Percentiles rank a stretch among this genome's conserved stretches.
phyloP scores from a whole-genome alignment of 2,113 vertebrate genomes.

The Toxostoma redivivum region DNA sequence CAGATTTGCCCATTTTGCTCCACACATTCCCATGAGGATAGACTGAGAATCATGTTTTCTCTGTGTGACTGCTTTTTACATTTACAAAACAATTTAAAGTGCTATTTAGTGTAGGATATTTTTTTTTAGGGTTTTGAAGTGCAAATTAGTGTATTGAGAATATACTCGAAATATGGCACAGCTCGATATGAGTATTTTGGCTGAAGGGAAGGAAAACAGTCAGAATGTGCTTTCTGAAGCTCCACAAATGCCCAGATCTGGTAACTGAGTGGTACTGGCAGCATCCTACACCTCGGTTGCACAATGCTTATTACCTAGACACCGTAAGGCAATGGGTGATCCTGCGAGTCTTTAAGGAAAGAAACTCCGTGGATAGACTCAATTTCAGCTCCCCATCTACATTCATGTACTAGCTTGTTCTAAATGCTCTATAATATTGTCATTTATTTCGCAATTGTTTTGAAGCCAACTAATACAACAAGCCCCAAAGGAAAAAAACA shows the following conservation, averaged over 20 bases:
- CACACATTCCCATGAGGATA: slow-evolving; percentile 60
- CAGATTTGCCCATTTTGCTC: slow-evolving; percentile 11
- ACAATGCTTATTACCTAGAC: slow-evolving; percentile 60
- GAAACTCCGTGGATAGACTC: background rate
- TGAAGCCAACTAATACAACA: background rate
- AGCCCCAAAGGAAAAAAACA: background rate
- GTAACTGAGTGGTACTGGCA: background rate
- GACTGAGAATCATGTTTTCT: slow-evolving; percentile 54
- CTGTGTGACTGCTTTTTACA: slow-evolving; percentile 49
- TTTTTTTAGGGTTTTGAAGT: slow-evolving; percentile 38
- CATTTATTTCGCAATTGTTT: background rate
- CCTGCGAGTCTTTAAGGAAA: slow-evolving; percentile 2
- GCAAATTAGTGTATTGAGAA: slow-evolving; percentile 46
- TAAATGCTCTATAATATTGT: background rate
- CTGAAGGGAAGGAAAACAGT: slow-evolving; percentile 28
- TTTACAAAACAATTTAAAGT: slow-evolving; percentile 40
- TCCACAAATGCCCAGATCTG: background rate
- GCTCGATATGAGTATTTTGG: slow-evolving; percentile 26
- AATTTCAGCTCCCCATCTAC: background rate
- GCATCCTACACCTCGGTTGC: slow-evolving; percentile 57
- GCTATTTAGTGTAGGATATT: slow-evolving; percentile 20
- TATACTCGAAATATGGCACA: slow-evolving; percentile 62
- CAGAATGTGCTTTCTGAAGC: background rate
- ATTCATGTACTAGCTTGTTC: background rate
- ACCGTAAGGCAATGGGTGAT: slow-evolving; percentile 11